phyloP scores from a whole-genome alignment of 2,888 invertebrate species.

The Pharmacophagus antenor region DNA sequence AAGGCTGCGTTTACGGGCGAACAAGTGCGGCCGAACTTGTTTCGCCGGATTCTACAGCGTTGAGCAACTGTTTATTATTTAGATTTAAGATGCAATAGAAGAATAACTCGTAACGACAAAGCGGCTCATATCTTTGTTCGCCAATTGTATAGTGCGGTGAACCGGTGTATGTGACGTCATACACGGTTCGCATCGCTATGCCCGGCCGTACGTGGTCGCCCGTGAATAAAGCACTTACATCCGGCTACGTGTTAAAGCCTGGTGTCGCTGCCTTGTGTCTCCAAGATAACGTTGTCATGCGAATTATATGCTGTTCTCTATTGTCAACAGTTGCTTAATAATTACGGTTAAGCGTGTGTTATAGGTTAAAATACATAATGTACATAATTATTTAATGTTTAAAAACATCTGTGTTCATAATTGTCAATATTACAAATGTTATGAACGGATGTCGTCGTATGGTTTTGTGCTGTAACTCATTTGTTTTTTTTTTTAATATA shows the following conservation, averaged over 20 bases:
- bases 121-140: not conserved
- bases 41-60: not conserved
- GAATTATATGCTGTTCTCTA: not conserved
- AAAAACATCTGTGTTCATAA: conserved; percentile 1
- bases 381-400: not conserved
- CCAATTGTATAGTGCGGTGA: not conserved
- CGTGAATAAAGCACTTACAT: not conserved
- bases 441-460: not conserved
- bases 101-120: not conserved
- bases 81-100: not conserved
- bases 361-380: conserved; percentile 1
- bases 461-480: not conserved
- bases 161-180: not conserved
- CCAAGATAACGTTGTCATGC: conserved; percentile 47
- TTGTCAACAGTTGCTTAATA: not conserved
- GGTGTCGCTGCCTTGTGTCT: conserved; percentile 22
- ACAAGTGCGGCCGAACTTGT: conserved; percentile 1
- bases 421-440: not conserved
- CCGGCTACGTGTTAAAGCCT: conserved; percentile 3
- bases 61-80: too few relatives aligned
- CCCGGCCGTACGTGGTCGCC: conserved; percentile 1
- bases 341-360: not conserved
- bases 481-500: not conserved
- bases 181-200: not conserved
- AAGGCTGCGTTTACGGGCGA: conserved; percentile 35